Evolutionary conservation across 2,888 invertebrate genomes (phyloP), one percentile per base, ranked within the genome.

Genomic region (Cyclophora punctaria): DNA sequence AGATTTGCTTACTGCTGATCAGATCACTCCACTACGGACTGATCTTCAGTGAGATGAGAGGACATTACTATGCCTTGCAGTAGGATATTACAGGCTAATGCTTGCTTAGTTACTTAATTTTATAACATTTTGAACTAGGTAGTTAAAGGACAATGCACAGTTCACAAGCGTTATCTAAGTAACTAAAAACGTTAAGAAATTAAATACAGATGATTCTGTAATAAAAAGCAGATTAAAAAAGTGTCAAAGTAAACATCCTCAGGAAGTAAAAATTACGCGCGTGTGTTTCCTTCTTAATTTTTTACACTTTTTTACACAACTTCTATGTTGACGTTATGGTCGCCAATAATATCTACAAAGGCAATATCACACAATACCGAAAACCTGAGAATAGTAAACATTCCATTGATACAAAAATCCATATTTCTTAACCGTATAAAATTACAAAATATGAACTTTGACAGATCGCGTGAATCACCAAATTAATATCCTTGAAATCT

Each of bases 401-500:
- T 62, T 56, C 73, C 64, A 80, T 83, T 79, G 75, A 79, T 65
- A 61, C 37, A 66, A 71, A 76, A 78, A 69, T 70, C 72, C 71
- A 71, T 74, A 75, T 71, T 74, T 79, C 71, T 75, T 63, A 20
- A 72, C 78, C 86, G 79, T 83, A 79, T 56, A 73, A 75, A 88
- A 86, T 87, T 77, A 75, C 65, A 78, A 86, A 77, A 81, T 88
- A 87, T 86, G 81, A 83, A 78, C 78, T 78, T 76, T 78, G 78
- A 80, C 78, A 78, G 72, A 76, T 72, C 62, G 78, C 77, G 78
- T 83, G 85, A 85, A 83, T 85, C 78, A 79, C 78, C 74, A 75
- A 78, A 85, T 86, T 88, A 87, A 86, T 85, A 86, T 83, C 82
- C 87, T 88, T 85, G 84, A 85, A 87, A 88, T 86, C 78, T 80